phyloP scores from a whole-genome alignment of 2,113 vertebrate genomes.

The Peromyscus polionotus region DNA sequence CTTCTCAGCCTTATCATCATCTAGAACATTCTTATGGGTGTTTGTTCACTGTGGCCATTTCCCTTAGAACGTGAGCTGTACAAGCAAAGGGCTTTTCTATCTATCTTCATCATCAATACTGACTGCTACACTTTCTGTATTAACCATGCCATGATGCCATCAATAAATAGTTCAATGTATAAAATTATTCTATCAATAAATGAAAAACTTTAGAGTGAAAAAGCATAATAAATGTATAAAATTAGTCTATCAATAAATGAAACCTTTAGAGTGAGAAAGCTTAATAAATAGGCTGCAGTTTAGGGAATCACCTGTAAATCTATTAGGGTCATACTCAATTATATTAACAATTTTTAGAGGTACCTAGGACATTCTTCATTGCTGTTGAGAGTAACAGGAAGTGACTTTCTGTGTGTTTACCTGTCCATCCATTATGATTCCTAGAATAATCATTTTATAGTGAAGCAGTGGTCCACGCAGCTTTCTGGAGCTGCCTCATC shows the following conservation, averaged over 20 bases:
- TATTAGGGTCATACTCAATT: not conserved
- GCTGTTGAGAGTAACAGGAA: conserved; percentile 27
- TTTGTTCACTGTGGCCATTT: not conserved
- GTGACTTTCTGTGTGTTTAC: not conserved
- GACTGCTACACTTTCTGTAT: not conserved
- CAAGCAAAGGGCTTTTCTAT: not conserved
- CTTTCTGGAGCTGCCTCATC: conserved; percentile 17
- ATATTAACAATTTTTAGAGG: conserved; percentile 2
- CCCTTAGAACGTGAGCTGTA: not conserved
- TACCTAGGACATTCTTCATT: not conserved
- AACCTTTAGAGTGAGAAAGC: conserved; percentile 39
- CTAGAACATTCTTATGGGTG: not conserved
- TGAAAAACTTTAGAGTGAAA: conserved; percentile 6
- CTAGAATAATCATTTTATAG: not conserved
- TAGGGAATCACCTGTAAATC: conserved; percentile 9
- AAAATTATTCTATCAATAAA: not conserved
- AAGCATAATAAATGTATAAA: not conserved
- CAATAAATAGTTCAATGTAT: not conserved
- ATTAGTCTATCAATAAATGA: not conserved
- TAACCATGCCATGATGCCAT: not conserved
- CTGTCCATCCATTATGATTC: not conserved
- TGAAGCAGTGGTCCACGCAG: not conserved
- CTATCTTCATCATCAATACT: not conserved
- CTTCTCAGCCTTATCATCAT: not conserved
- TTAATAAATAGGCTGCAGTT: not conserved